These are phyloP conservation scores for Ambastaia sidthimunki DNA, from an alignment of 2,797 vertebrate species.

Conservation along the genomic window DNA sequence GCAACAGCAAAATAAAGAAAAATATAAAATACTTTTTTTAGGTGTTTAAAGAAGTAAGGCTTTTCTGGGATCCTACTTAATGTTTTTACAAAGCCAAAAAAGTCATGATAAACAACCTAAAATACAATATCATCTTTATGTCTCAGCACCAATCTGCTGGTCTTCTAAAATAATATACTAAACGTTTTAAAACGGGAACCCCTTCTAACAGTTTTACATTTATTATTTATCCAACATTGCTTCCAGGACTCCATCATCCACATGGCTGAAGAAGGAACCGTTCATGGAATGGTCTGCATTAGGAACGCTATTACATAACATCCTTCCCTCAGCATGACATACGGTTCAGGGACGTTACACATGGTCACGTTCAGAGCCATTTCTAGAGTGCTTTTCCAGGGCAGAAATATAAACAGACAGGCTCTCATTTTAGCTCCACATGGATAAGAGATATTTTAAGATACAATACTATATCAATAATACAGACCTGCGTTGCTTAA, in stretches of 20 bases:
- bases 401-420: not conserved
- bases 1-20: no score
- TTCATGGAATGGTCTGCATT: slow-evolving; percentile 10
- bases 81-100: no score
- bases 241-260: slow-evolving; percentile 12
- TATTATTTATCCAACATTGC: slow-evolving; percentile 20
- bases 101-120: no score
- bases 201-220: no score
- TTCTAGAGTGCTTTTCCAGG: not conserved
- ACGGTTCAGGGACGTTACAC: not conserved
- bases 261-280: slow-evolving; percentile 15
- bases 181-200: no score
- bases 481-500: slow-evolving; percentile 15
- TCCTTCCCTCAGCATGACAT: not conserved
- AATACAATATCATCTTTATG: no score
- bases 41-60: no score
- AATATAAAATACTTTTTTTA: no score
- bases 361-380: slow-evolving; percentile 32
- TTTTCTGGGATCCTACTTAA: no score
- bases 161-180: no score
- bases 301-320: slow-evolving; percentile 42
- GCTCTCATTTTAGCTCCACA: not conserved
- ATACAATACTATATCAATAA: slow-evolving; percentile 25
- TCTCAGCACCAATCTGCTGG: no score
- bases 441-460: not conserved